Evolutionary conservation across 2,888 invertebrate genomes (phyloP), one percentile per base, ranked within the genome.

Genomic region (Candidula unifasciata): DNA sequence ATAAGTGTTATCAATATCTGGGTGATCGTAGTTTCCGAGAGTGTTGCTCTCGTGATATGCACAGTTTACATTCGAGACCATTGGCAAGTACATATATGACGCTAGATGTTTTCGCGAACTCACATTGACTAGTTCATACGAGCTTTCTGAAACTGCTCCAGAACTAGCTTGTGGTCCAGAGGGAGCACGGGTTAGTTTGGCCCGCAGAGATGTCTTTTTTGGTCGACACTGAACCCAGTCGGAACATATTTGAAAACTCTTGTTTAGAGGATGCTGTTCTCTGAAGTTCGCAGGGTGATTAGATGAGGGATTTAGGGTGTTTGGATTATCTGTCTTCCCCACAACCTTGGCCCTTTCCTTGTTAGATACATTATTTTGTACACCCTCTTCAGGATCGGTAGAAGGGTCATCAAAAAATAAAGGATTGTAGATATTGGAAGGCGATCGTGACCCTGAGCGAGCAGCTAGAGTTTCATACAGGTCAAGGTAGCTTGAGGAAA

Each of bases 401-500:
- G 21, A 2, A 6, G 24, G 21, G 0, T 2, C 16, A 6, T 82
- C 82, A 37, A 78, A 69, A 6, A 35, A 21, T 3, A 83, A 10
- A 2, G 83, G 78, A 30, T 83, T 57, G 30, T 83, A 83, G 37
- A 83, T 44, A 54, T 83, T 83, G 8, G 83, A 83, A 5, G 78
- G 83, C 21, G 83, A 83, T 0, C 78, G 64, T n/a, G 83, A 83
- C 54, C 78, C 54, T 77, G 83, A 77, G 57, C 77, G 68, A 44
- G 10, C 18, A n/a, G 83, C 33, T n/a, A 83, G 44, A 18, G 68
- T 33, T 37, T 83, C 83, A 37, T 83, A 83, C 0, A 83, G 78
- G 57, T 83, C 78, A 69, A 83, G 69, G 69, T 83, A 83, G 3
- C 74, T 83, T 57, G 57, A 37, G 1, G 68, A 69, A 3, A 52